Percentiles rank a stretch among this genome's conserved stretches.
Conservation (phyloP, 2,888 invertebrate genomes). For the Brachyopa scutellaris region DNA sequence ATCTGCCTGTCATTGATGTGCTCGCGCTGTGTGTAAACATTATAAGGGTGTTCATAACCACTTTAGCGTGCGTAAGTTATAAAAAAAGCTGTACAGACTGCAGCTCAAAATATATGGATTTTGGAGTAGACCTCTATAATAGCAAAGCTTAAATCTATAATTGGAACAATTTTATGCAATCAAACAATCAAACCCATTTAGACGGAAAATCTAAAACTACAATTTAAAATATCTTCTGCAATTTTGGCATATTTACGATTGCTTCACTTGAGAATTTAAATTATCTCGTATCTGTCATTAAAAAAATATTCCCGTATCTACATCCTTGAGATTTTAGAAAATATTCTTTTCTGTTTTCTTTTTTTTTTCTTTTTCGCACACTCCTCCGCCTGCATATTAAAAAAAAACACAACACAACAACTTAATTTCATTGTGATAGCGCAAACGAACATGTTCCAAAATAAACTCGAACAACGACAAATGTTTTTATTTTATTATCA, state of each 20-base stretch:
- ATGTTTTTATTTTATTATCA: constrained; percentile 8
- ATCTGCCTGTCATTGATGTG: too few species aligned
- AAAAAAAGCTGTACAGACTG: too few species aligned
- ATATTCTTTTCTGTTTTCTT: not conserved
- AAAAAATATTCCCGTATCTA: constrained; percentile 4
- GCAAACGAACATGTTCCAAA: not conserved
- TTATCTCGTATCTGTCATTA: not conserved
- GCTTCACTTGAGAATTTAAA: not conserved
- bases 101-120: too few species aligned
- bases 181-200: too few species aligned
- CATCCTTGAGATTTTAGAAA: constrained; percentile 3
- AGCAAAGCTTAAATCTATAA: too few species aligned
- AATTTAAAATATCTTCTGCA: not conserved
- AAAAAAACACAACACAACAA: not conserved
- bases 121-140: too few species aligned
- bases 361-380: not conserved
- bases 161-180: too few species aligned
- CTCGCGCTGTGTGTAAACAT: too few species aligned
- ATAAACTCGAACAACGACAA: not conserved
- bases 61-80: too few species aligned
- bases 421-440: not conserved
- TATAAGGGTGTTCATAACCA: too few species aligned
- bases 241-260: not conserved
- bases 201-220: too few species aligned
- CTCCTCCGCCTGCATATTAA: not conserved